Evolutionary conservation across 2,888 invertebrate species (phyloP), one percentile per base, ranked within the genome.

Genomic region (Drosophila kanekoi): DNA sequence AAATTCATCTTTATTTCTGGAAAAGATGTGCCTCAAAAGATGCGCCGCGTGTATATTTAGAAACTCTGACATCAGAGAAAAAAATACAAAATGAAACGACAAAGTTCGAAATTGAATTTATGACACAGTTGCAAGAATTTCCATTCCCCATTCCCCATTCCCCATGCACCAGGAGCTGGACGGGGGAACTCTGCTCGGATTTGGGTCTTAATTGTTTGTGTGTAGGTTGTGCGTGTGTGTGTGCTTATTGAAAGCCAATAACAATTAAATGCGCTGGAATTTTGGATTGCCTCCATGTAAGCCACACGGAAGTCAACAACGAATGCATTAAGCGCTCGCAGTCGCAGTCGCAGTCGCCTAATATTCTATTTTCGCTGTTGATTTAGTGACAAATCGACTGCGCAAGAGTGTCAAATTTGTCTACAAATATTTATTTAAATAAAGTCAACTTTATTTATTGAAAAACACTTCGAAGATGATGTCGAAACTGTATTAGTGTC

Each of bases 61-160:
- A 80, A 77, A 73, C 35, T 44, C 62, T 80, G 78, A 70, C 78
- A 79, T 72, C 78, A 56, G 53, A 28, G 28, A 28, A 8, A 28
- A 28, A 28, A 28, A 28, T 8, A 28, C 28, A 60, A 41, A 47
- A 18, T 47, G 40, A 32, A 53, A 53, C 35, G 48, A 58, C 52
- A 63, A 67, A 56, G 57, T 66, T 74, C 41, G 40, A 76, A 75
- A 68, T 68, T 45, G 18, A 72, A 75, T 75, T 72, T 71, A 71
- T 72, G 72, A 72, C 60, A 67, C 52, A 53, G 60, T 48, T 43
- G 23, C 37, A 49, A 33, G 37, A 13, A 16, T 3, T 38, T 38
- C 41, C 3, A 28, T 43, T 38, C 23, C 11, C 3, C 33, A 8
- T 43, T 38, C 23, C 11, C 3, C 33, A 8, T 18, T 49, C 16